These are phyloP conservation scores for Falco peregrinus DNA, from an alignment of 2,797 vertebrate genomes.

Conservation along the genomic window DNA sequence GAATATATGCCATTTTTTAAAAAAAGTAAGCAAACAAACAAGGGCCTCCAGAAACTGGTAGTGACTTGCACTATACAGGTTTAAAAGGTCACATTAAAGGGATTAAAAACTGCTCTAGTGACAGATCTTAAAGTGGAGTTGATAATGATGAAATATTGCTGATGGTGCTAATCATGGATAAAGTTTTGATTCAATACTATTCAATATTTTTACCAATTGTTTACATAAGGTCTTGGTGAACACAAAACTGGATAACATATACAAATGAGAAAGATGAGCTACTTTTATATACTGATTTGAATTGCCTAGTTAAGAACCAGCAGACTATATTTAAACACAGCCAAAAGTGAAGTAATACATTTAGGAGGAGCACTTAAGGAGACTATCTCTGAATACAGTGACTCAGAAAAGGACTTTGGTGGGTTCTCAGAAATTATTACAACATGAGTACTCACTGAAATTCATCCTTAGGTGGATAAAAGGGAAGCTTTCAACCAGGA, in stretches of 20 bases:
- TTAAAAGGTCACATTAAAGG: not conserved
- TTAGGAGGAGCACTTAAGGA: not conserved
- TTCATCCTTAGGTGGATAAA: not conserved
- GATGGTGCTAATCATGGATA: not conserved
- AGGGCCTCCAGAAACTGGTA: not conserved
- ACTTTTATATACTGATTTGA: not conserved
- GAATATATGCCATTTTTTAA: not conserved
- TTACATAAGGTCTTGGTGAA: not conserved
- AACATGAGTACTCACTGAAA: not conserved
- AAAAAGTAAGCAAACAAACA: not conserved
- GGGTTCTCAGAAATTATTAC: not conserved
- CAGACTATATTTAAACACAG: not conserved
- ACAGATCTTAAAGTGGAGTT: not conserved
- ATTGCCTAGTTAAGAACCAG: not conserved
- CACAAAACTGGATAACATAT: not conserved
- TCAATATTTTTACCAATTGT: not conserved
- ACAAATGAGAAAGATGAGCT: not conserved
- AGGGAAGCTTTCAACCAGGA: not conserved
- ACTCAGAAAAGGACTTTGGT: not conserved
- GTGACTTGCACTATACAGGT: not conserved
- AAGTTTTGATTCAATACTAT: not conserved
- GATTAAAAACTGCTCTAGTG: not conserved
- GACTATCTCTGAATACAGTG: not conserved
- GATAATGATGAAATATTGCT: not conserved
- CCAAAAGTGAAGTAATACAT: not conserved